A percentile compares a stretch with the other conserved stretches of the same genome.
These are phyloP conservation scores for Callipepla squamata DNA, from an alignment of 2,113 vertebrate genomes.

Conservation along the genomic window DNA sequence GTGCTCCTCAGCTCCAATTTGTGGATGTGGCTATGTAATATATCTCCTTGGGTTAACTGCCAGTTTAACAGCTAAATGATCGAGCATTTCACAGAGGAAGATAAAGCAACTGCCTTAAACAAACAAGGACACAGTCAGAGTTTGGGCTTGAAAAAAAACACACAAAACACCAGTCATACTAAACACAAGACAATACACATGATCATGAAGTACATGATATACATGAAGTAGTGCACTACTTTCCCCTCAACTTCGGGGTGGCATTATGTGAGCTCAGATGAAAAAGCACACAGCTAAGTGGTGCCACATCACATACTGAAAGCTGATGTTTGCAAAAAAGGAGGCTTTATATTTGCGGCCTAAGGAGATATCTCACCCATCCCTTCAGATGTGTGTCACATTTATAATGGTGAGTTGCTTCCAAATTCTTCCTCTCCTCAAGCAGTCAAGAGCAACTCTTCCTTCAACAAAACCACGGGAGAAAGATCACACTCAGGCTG, in stretches of 20 bases:
- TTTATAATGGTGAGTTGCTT: neutral
- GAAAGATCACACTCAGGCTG: neutral
- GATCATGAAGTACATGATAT: too few relatives aligned
- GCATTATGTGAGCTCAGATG: neutral
- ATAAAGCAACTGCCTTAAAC: neutral
- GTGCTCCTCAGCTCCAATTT: neutral
- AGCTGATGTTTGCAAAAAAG: neutral
- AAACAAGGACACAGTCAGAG: neutral
- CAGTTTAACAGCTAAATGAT: neutral
- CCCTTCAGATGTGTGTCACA: neutral
- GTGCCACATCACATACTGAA: neutral
- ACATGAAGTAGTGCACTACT: neutral
- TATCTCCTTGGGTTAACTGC: neutral
- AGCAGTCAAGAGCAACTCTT: neutral
- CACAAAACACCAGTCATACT: neutral
- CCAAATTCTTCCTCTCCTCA: neutral
- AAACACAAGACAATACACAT: accelerated
- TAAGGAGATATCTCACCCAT: neutral
- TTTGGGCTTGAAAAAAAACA: neutral
- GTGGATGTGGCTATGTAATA: neutral
- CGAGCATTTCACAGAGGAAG: neutral
- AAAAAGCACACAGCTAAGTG: neutral
- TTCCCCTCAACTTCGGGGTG: neutral
- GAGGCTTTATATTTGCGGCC: neutral
- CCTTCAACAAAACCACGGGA: neutral